These are phyloP conservation scores for Rhinoraja longicauda DNA, from an alignment of 2,797 vertebrate species.

Conservation along the genomic window DNA sequence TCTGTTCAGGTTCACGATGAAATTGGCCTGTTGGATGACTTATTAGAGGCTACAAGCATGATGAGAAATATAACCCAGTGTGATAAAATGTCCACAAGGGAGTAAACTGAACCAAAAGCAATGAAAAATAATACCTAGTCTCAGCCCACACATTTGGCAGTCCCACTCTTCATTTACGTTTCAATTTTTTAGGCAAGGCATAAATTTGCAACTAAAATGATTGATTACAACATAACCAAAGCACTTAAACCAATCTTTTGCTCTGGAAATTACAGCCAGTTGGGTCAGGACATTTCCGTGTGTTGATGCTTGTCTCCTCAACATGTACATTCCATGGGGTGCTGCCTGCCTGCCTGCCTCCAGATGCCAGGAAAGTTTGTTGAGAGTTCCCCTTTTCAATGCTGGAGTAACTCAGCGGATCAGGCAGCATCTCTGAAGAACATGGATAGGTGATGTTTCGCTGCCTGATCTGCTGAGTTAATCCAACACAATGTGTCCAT, in stretches of 20 bases:
- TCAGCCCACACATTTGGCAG: neutral
- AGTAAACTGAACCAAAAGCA: neutral
- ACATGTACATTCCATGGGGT: neutral
- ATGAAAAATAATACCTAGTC: neutral
- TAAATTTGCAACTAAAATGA: neutral
- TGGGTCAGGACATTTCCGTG: neutral
- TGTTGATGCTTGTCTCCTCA: neutral
- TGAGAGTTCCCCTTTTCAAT: neutral
- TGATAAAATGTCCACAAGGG: neutral
- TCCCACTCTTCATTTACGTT: neutral
- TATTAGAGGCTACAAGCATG: neutral
- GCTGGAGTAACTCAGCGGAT: too few species aligned
- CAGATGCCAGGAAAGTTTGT: neutral
- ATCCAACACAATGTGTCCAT: too few species aligned
- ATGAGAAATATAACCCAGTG: neutral
- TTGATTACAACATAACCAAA: neutral
- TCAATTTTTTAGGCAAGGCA: neutral
- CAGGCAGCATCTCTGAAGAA: too few species aligned
- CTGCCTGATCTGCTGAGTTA: too few species aligned
- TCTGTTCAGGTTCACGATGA: neutral
- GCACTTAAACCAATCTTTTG: neutral
- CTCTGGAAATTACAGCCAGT: neutral
- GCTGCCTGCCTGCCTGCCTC: neutral
- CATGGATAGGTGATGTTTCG: too few species aligned
- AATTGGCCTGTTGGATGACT: neutral